Evolutionary conservation across 2,888 invertebrate species (phyloP).

Genomic region (Volucella inanis): DNA sequence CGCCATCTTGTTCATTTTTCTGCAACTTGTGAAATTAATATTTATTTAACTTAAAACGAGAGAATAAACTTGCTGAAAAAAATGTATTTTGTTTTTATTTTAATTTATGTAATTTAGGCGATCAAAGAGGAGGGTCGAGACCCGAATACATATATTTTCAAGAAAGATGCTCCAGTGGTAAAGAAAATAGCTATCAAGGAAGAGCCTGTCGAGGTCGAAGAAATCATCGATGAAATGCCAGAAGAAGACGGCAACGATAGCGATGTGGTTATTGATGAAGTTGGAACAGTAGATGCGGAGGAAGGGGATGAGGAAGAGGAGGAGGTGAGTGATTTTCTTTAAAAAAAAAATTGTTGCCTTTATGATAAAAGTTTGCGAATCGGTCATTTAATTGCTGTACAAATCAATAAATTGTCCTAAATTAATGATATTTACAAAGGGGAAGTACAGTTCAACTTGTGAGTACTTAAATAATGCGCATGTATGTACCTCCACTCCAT

Average conservation of each 20-base stretch:
- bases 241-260: constrained; percentile 78
- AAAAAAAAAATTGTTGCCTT: background rate
- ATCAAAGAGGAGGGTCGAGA: constrained; percentile 88
- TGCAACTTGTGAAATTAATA: background rate
- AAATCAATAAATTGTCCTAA: too few species aligned
- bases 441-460: too few species aligned
- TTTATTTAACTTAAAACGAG: background rate
- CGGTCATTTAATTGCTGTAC: too few species aligned
- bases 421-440: too few species aligned
- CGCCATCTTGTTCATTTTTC: constrained; percentile 57
- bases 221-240: constrained; percentile 77
- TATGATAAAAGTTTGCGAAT: background rate
- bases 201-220: constrained; percentile 79
- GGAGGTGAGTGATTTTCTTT: constrained; percentile 34
- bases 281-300: constrained; percentile 76
- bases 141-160: constrained; percentile 89
- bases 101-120: constrained; percentile 83
- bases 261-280: constrained; percentile 80
- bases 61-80: background rate
- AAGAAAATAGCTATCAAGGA: constrained; percentile 74
- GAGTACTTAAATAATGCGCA: too few species aligned
- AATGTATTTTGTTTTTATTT: background rate
- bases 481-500: too few species aligned
- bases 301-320: constrained; percentile 20
- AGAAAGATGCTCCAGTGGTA: constrained; percentile 78